Conservation (phyloP, 2,888 invertebrate species). For the Chloromyia formosa region DNA sequence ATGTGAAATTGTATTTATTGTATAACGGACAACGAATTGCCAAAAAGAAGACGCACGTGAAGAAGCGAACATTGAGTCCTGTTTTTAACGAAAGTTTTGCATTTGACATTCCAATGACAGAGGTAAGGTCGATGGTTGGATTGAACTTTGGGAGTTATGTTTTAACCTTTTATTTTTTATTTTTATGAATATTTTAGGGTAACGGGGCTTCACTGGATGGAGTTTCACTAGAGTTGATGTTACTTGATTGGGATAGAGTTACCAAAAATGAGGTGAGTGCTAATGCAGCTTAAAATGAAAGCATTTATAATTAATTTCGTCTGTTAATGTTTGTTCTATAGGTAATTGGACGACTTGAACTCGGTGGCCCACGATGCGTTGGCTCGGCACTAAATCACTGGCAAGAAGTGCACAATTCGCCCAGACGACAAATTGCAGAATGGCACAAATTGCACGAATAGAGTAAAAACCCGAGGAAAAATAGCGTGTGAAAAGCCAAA, state of each 20-base stretch:
- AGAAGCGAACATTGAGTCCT: slow-evolving; percentile 96
- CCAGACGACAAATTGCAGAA: slow-evolving; percentile 97
- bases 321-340: slow-evolving; percentile 56
- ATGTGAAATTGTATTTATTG: slow-evolving; percentile 95
- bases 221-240: slow-evolving; percentile 63
- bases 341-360: slow-evolving; percentile 95
- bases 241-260: slow-evolving; percentile 95
- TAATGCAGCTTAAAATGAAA: neutral
- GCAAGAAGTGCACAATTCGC: slow-evolving; percentile 97
- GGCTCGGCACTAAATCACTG: slow-evolving; percentile 93
- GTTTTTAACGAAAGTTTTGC: slow-evolving; percentile 99
- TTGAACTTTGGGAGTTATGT: slow-evolving; percentile 79
- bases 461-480: slow-evolving; percentile 27
- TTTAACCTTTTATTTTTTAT: neutral
- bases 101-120: slow-evolving; percentile 89
- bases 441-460: slow-evolving; percentile 98
- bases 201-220: slow-evolving; percentile 63
- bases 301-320: neutral
- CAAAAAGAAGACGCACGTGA: slow-evolving; percentile 99
- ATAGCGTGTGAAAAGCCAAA: slow-evolving; percentile 19
- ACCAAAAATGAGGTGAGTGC: slow-evolving; percentile 91
- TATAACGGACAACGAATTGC: slow-evolving; percentile 98
- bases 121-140: slow-evolving; percentile 67
- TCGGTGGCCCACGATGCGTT: slow-evolving; percentile 82
- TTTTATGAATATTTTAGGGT: slow-evolving; percentile 55